These are phyloP conservation scores for Damaliscus lunatus DNA, from an alignment of 2,113 vertebrate genomes.

Conservation along the genomic window DNA sequence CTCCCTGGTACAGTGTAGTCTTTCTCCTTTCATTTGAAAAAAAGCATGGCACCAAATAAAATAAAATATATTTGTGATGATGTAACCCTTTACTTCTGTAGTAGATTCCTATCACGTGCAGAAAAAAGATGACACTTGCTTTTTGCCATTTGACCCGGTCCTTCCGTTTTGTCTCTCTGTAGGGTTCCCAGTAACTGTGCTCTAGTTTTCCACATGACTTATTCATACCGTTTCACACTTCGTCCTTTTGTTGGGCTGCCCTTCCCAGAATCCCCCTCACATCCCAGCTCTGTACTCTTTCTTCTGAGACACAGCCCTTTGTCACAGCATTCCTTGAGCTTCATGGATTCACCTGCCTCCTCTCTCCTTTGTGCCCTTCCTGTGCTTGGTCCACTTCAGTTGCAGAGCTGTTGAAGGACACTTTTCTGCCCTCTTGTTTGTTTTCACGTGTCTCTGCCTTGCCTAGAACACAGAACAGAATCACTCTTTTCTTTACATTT, in stretches of 20 bases:
- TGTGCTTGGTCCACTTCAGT: not conserved
- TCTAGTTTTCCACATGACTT: not conserved
- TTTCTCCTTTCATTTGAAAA: slow-evolving; percentile 88
- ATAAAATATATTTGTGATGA: not conserved
- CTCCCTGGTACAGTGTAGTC: slow-evolving; percentile 84
- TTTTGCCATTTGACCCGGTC: not conserved
- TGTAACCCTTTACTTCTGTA: not conserved
- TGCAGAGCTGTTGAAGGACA: not conserved
- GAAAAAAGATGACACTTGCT: not conserved
- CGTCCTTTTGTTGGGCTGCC: not conserved
- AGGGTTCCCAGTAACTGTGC: not conserved
- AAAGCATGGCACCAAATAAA: slow-evolving; percentile 91
- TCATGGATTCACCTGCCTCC: not conserved
- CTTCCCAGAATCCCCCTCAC: not conserved
- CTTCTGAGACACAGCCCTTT: no score
- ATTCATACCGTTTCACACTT: not conserved
- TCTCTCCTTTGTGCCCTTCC: not conserved
- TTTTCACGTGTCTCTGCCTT: not conserved
- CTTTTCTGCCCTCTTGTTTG: not conserved
- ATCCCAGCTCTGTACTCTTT: not conserved
- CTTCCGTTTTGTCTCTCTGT: not conserved
- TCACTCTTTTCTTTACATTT: not conserved
- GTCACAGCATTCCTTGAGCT: not conserved
- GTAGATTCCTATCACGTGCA: not conserved
- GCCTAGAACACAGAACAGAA: not conserved